Conservation (phyloP, 1,140 invertebrate genomes). For the Atta cephalotes region DNA sequence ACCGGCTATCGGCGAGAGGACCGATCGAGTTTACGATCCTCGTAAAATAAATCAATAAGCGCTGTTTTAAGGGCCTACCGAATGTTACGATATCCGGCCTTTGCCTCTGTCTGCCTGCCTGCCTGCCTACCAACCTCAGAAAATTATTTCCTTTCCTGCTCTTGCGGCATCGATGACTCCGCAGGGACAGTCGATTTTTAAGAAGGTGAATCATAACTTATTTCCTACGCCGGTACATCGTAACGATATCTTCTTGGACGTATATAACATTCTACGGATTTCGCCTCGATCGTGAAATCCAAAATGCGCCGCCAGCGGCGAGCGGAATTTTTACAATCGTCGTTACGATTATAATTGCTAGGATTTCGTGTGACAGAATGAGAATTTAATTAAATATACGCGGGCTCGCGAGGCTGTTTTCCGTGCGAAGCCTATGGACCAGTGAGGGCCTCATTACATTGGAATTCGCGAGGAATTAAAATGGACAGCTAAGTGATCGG, state of each 20-base stretch:
- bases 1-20: constrained; percentile 28
- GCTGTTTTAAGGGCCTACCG: constrained; percentile 62
- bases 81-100: constrained; percentile 32
- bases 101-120: not conserved
- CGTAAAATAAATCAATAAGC: constrained; percentile 75
- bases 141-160: constrained; percentile 52
- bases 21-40: constrained; percentile 73
- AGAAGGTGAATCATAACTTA: constrained; percentile 36
- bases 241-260: constrained; percentile 31
- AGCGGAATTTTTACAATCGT: constrained; percentile 27
- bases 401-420: not conserved
- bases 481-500: constrained; percentile 41
- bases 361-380: not conserved
- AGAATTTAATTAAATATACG: constrained; percentile 23
- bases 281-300: constrained; percentile 11
- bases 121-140: constrained; percentile 23
- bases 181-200: constrained; percentile 45
- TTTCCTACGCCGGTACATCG: constrained; percentile 31
- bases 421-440: not conserved
- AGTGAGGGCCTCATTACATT: constrained; percentile 26
- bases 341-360: not conserved
- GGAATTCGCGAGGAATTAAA: constrained; percentile 57
- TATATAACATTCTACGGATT: constrained; percentile 11
- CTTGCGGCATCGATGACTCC: constrained; percentile 46
- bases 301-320: not conserved